Evolutionary conservation across 2,113 vertebrate species (phyloP).

Genomic region (Urocitellus parryii): DNA sequence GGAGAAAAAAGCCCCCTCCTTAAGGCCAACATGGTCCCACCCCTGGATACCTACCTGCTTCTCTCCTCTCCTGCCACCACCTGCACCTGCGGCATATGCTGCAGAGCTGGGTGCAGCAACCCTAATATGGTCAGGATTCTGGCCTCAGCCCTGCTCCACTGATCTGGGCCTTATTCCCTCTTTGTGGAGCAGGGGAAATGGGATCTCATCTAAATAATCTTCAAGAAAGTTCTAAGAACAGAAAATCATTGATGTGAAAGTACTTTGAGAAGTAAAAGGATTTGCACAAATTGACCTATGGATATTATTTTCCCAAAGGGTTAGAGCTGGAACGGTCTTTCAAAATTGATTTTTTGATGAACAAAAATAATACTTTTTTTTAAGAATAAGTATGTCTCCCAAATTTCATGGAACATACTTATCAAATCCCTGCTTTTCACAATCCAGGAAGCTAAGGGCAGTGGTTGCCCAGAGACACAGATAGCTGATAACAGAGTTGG

Average conservation of each 20-base stretch:
- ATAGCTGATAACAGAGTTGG: not conserved
- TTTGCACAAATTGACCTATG: not conserved
- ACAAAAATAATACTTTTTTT: too few species aligned
- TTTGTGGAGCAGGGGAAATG: not conserved
- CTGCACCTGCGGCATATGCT: not conserved
- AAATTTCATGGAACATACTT: too few species aligned
- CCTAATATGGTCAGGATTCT: not conserved
- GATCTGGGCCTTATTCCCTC: not conserved
- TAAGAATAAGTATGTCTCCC: too few species aligned
- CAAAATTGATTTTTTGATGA: not conserved
- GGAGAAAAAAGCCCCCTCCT: not conserved
- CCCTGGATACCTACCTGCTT: too few species aligned
- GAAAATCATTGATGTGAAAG: not conserved
- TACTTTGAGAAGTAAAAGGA: not conserved
- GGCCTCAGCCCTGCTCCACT: not conserved
- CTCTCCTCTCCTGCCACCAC: too few species aligned
- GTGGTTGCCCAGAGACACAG: not conserved
- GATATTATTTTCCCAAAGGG: not conserved
- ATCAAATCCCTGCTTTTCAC: not conserved
- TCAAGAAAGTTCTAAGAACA: not conserved
- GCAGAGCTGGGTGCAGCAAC: not conserved
- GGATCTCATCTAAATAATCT: not conserved
- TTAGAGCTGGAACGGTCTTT: not conserved
- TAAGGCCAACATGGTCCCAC: not conserved
- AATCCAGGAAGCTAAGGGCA: not conserved